Evolutionary conservation across 2,888 invertebrate genomes (phyloP), one percentile per base, ranked within the genome.

Genomic region (Eristalis arbustorum): DNA sequence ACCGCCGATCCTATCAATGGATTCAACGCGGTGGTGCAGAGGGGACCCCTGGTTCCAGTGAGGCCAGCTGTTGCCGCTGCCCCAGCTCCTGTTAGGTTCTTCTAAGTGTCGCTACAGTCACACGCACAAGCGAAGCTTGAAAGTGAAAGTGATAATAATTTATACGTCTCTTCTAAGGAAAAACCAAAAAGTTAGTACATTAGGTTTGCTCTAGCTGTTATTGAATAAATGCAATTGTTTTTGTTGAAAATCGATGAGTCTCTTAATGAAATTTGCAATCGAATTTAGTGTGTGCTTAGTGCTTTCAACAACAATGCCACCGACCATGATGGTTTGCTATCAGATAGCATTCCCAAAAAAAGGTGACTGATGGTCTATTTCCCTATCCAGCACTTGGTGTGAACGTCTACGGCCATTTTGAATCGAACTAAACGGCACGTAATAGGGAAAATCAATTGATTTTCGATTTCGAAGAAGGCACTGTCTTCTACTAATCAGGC

Each of bases 21-120:
- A 34, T 91, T 91, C 89, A 91, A 91, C 88, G 93, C 93, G 59
- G 90, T 93, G 42, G 95, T 96, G 0, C 95, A 95, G 91, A 95
- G 94, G 90, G 94, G 94, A 73, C 95, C 95, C 1, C 62, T 78
- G 74, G 42, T 79, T 1, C 78, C 87, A 11, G 13, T 74, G 0
- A 83, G 63, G 28, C 87, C 83, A 18, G 87, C 75, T 42, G 81
- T 81, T 42, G 80, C 49, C 49, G 68, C 73, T 18, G 64, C 34
- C 22, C 64, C 85, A 40, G 84, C 75, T 18, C 83, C 83, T 10
- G 75, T 79, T n/a, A 18, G 76, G 22, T 40, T 81, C 14, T 84
- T 79, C 42, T 75, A 81, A 78, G 0, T 11, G 31, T 0, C 18
- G 18, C 22, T 8, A n/a, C n/a, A n/a, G n/a, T n/a, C n/a, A n/a